These are phyloP conservation scores for Polypterus bichir DNA, from an alignment of 2,113 vertebrate genomes.

Conservation along the genomic window DNA sequence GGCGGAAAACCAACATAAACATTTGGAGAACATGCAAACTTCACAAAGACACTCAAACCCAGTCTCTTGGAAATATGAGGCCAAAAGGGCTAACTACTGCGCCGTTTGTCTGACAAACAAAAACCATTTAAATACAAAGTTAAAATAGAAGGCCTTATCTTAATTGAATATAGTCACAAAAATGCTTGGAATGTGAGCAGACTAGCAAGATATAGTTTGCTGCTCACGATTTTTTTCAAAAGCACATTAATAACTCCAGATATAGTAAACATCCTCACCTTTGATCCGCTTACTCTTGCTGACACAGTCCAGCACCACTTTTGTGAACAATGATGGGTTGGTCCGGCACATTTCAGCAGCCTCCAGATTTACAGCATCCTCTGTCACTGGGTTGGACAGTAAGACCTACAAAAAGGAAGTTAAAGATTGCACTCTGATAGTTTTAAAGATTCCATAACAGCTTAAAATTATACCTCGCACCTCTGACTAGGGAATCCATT, in stretches of 20 bases:
- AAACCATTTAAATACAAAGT: too few relatives aligned
- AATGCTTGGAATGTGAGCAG: constrained; percentile 6
- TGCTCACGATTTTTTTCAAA: constrained; percentile 13
- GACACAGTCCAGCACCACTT: constrained; percentile 14
- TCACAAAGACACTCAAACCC: too few relatives aligned
- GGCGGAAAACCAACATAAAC: too few relatives aligned
- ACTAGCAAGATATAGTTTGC: constrained; percentile 9
- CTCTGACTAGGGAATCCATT: too few relatives aligned
- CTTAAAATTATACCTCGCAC: too few relatives aligned
- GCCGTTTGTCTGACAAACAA: too few relatives aligned
- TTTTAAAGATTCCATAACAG: too few relatives aligned
- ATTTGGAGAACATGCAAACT: too few relatives aligned
- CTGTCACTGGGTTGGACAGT: constrained; percentile 31
- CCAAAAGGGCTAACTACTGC: too few relatives aligned
- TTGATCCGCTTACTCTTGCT: background rate
- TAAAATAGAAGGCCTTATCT: too few relatives aligned
- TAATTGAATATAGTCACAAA: too few relatives aligned
- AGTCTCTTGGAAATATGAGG: too few relatives aligned
- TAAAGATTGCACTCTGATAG: background rate
- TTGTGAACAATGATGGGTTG: constrained; percentile 3
- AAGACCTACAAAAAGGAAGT: constrained; percentile 22
- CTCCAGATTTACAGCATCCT: constrained; percentile 26
- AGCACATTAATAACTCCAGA: constrained; percentile 21
- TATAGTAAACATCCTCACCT: background rate
- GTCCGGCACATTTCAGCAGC: constrained; percentile 16